Evolutionary conservation across 2,888 invertebrate genomes (phyloP), one percentile per base, ranked within the genome.

Genomic region (Gymnocheta viridis): DNA sequence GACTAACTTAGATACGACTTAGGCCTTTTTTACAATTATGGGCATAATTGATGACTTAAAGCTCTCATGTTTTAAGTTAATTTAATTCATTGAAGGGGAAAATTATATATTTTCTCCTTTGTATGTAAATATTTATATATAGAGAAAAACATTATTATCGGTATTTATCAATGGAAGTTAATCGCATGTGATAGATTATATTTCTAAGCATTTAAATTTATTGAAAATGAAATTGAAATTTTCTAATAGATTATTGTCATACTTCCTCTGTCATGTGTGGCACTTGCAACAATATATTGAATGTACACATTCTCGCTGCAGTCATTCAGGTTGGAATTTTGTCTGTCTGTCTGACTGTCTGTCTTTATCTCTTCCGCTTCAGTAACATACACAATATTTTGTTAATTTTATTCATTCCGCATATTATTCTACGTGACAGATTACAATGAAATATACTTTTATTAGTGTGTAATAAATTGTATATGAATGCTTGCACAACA

Each of bases 391-490:
- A 62, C 32, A 67, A 67, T n/a, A 69, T 67, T 80, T 72, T 76
- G 60, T 77, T 77, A 80, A 83, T 83, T 80, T 80, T 83, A 83
- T 83, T 83, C 80, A 80, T 72, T 60, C 80, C 67, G 67, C 80
- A 80, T 83, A 80, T 80, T 83, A 80, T 72, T 60, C 67, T 80
- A 83, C 80, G 83, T 80, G 83, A 83, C 80, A 83, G 76, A 77
- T 83, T 67, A 80, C 74, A 83, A 67, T 78, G 47, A 78, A 66
- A 54, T 60, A 69, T 27, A 54, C 27, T 66, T 3, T 27, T 32
- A 24, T 44, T 14, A 19, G 44, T 41, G 10, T 64, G 51, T 66
- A 35, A 44, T 41, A 54, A 54, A 69, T 41, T 29, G 32, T 29
- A 44, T 32, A 72, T 35, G 14, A 38, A 27, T 12, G 9, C 5